These are phyloP conservation scores for Tyria jacobaeae DNA, from an alignment of 2,888 invertebrate genomes.

Conservation along the genomic window DNA sequence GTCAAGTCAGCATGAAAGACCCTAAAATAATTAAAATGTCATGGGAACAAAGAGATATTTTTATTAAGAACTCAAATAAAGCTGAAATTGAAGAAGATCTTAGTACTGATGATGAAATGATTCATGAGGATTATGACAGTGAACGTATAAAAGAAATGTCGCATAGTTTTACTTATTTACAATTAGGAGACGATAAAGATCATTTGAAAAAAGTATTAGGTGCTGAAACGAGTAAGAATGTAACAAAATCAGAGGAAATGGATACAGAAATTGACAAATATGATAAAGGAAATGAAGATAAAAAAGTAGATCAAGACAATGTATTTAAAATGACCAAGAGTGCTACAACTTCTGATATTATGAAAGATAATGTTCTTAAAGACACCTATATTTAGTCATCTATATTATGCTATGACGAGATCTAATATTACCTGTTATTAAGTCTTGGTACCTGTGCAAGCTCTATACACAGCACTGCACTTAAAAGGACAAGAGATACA, in stretches of 20 bases:
- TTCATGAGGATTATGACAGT: conserved; percentile 29
- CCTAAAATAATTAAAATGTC: conserved; percentile 9
- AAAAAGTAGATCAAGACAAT: neutral
- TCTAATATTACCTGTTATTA: too few species aligned
- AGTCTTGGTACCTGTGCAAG: neutral
- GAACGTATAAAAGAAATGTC: conserved; percentile 30
- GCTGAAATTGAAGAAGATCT: conserved; percentile 47
- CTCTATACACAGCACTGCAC: neutral
- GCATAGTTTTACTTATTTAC: conserved; percentile 19
- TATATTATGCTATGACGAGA: neutral
- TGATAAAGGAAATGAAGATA: neutral
- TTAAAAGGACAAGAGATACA: neutral
- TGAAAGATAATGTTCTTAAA: conserved; percentile 12
- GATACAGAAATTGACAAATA: conserved; percentile 44
- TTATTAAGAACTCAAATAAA: neutral
- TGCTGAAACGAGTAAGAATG: conserved; percentile 49
- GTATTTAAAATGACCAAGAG: neutral
- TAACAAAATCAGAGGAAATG: conserved; percentile 47
- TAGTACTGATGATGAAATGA: conserved; percentile 37
- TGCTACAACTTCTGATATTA: conserved; percentile 4
- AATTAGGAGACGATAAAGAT: conserved; percentile 23
- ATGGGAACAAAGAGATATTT: conserved; percentile 10
- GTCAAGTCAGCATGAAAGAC: conserved; percentile 18
- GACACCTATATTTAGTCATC: conserved; percentile 16
- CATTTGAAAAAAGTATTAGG: conserved; percentile 28